These are phyloP conservation scores for Micoletzkya japonica DNA, from an alignment of 2,888 invertebrate species.

Conservation along the genomic window DNA sequence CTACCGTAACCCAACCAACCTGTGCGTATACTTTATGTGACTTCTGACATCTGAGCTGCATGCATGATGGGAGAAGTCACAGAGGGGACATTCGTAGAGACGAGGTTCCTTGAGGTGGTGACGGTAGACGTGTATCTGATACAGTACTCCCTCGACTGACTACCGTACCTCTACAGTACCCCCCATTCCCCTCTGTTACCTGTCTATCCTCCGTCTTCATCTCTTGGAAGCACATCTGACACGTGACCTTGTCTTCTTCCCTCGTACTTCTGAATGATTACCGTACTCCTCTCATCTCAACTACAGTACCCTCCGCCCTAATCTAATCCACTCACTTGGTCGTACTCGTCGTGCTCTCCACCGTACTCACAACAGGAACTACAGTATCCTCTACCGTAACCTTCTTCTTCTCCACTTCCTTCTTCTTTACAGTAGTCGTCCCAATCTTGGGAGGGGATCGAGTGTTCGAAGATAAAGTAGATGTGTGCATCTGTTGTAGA, in stretches of 20 bases:
- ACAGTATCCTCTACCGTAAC: background rate
- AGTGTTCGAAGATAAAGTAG: background rate
- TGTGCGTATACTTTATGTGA: constrained; percentile 39
- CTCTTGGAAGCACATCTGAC: constrained; percentile 44
- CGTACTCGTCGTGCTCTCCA: no score
- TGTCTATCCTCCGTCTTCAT: constrained; percentile 54
- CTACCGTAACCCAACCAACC: background rate
- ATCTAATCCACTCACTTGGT: no score
- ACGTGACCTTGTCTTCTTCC: constrained; percentile 33
- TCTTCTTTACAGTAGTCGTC: background rate
- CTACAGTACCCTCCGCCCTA: no score
- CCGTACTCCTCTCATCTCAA: constrained; percentile 29
- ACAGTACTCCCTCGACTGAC: background rate
- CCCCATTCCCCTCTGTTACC: constrained; percentile 27
- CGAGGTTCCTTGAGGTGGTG: constrained; percentile 49
- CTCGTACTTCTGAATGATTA: background rate
- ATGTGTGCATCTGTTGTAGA: background rate
- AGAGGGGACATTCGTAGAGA: constrained; percentile 48
- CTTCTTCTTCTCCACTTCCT: background rate
- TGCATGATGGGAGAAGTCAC: constrained; percentile 51
- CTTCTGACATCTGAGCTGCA: constrained; percentile 49
- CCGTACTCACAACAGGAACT: background rate
- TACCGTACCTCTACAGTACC: background rate
- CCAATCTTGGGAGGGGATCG: constrained; percentile 10
- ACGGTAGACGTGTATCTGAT: constrained; percentile 50